Percentiles rank a stretch among this genome's conserved stretches.
Conservation (phyloP, 2,797 vertebrate species). For the Phataginus tricuspis region DNA sequence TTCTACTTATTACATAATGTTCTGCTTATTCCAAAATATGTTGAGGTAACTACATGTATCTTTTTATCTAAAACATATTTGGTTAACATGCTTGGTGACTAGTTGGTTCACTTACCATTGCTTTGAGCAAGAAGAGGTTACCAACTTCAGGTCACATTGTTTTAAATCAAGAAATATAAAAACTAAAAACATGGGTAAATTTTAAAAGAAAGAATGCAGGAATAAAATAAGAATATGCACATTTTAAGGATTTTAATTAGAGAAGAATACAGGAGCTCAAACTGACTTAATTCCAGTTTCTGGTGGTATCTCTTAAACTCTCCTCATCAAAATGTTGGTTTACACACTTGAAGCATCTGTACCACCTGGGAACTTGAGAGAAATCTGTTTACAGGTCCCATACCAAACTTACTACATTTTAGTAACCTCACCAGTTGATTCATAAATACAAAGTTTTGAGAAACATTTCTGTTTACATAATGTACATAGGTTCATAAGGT, state of each 20-base stretch:
- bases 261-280: neutral
- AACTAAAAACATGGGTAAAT: neutral
- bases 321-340: neutral
- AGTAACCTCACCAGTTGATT: neutral
- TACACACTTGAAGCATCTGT: neutral
- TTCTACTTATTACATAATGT: neutral
- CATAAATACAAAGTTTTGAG: neutral
- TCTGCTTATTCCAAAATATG: neutral
- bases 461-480: neutral
- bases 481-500: neutral
- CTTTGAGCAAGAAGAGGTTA: neutral
- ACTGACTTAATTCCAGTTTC: neutral
- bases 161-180: neutral
- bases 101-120: neutral
- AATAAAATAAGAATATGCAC: neutral
- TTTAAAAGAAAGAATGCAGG: neutral
- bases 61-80: neutral
- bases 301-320: neutral
- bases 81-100: neutral
- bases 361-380: neutral
- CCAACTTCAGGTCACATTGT: neutral
- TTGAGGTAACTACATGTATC: neutral
- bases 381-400: neutral
- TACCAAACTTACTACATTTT: neutral
- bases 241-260: conserved; percentile 1